These are phyloP conservation scores for Cyrtodaria siliqua DNA, from an alignment of 2,888 invertebrate species.

Conservation along the genomic window DNA sequence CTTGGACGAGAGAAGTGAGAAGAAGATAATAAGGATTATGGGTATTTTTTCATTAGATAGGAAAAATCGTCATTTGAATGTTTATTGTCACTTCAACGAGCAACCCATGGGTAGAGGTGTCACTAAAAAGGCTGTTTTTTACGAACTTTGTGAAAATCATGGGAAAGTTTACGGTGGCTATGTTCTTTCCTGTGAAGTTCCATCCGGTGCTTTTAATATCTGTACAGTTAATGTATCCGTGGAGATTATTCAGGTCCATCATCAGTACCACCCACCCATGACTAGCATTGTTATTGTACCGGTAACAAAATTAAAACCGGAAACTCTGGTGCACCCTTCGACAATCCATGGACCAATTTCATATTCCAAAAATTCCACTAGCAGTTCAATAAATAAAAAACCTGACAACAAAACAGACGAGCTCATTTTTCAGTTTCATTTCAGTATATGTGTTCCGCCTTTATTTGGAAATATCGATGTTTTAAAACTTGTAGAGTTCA, in stretches of 20 bases:
- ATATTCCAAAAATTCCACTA: too few relatives aligned
- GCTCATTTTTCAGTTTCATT: slow-evolving; percentile 37
- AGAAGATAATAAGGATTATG: slow-evolving; percentile 68
- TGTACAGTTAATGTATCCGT: slow-evolving; percentile 59
- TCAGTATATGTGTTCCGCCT: slow-evolving; percentile 81
- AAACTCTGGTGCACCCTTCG: not conserved
- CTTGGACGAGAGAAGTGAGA: slow-evolving; percentile 74
- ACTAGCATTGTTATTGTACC: slow-evolving; percentile 40
- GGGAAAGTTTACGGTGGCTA: slow-evolving; percentile 77
- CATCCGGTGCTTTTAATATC: slow-evolving; percentile 42
- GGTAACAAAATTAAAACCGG: slow-evolving; percentile 40
- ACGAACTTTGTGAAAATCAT: slow-evolving; percentile 83
- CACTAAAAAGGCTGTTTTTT: slow-evolving; percentile 54
- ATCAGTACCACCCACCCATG: slow-evolving; percentile 6
- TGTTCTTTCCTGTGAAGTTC: slow-evolving; percentile 76
- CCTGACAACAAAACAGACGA: too few relatives aligned
- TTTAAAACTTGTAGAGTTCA: slow-evolving; percentile 76
- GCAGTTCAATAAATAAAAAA: too few relatives aligned
- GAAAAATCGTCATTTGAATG: slow-evolving; percentile 39
- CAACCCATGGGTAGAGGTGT: not conserved
- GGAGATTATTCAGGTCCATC: slow-evolving; percentile 20
- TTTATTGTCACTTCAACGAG: slow-evolving; percentile 69
- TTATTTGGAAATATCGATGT: slow-evolving; percentile 75
- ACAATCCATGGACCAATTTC: too few relatives aligned
- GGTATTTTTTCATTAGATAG: slow-evolving; percentile 62